Percentiles rank a stretch among this genome's conserved stretches.
These are phyloP conservation scores for Colletes gigas DNA, from an alignment of 1,140 invertebrate species.

Conservation along the genomic window DNA sequence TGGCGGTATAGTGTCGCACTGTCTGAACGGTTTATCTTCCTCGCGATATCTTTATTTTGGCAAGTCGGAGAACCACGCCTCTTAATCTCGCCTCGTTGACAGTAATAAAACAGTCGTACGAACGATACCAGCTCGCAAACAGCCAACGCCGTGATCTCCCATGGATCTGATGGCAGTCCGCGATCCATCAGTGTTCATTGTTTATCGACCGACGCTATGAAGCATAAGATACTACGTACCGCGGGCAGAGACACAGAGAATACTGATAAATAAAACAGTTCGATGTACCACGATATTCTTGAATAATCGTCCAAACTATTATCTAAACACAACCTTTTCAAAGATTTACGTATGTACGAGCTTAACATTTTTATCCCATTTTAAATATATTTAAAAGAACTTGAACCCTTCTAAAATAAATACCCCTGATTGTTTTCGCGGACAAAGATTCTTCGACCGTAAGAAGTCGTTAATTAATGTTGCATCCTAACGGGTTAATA, in stretches of 20 bases:
- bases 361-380: too few relatives aligned
- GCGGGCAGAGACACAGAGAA: constrained; percentile 5
- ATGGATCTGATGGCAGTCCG: constrained; percentile 22
- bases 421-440: too few relatives aligned
- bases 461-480: too few relatives aligned
- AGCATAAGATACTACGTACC: too few relatives aligned
- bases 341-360: too few relatives aligned
- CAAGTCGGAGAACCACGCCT: constrained; percentile 45
- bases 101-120: constrained; percentile 42
- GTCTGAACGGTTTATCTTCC: constrained; percentile 12
- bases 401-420: too few relatives aligned
- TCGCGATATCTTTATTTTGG: constrained; percentile 42
- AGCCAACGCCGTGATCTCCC: constrained; percentile 20
- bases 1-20: neutral
- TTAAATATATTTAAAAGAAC: too few relatives aligned
- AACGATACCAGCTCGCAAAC: constrained; percentile 46
- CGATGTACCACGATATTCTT: too few relatives aligned
- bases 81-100: constrained; percentile 49
- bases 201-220: constrained; percentile 25
- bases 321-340: too few relatives aligned
- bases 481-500: too few relatives aligned
- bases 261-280: neutral
- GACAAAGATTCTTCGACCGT: too few relatives aligned
- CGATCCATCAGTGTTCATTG: constrained; percentile 28
- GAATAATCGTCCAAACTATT: too few relatives aligned